Evolutionary conservation across 2,888 invertebrate species (phyloP).

Genomic region (Mythimna loreyi): DNA sequence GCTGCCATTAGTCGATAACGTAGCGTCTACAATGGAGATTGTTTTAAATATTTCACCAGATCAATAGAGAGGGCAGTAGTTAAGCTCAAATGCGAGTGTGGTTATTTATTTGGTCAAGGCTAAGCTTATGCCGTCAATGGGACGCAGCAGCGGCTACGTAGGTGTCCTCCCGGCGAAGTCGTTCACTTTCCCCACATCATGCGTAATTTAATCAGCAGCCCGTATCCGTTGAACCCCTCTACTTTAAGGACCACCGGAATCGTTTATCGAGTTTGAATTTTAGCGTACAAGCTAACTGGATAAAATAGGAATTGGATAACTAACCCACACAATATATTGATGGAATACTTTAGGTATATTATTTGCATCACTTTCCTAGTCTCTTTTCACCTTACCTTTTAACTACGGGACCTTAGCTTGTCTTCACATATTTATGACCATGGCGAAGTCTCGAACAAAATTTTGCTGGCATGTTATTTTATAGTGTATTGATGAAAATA

Average conservation of each 20-base stretch:
- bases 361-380: too few relatives aligned
- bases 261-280: slow-evolving; percentile 31
- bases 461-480: too few relatives aligned
- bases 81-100: slow-evolving; percentile 10
- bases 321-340: not conserved
- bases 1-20: slow-evolving; percentile 59
- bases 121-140: slow-evolving; percentile 53
- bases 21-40: slow-evolving; percentile 49
- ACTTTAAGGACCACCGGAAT: slow-evolving; percentile 69
- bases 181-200: slow-evolving; percentile 70
- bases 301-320: not conserved
- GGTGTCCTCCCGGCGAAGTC: slow-evolving; percentile 49
- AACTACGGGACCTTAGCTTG: too few relatives aligned
- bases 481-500: too few relatives aligned
- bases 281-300: not conserved
- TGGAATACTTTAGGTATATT: not conserved
- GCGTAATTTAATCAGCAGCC: slow-evolving; percentile 84
- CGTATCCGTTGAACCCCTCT: slow-evolving; percentile 81
- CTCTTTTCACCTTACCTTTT: too few relatives aligned
- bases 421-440: too few relatives aligned
- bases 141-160: slow-evolving; percentile 37
- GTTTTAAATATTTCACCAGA: slow-evolving; percentile 47
- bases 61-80: slow-evolving; percentile 11
- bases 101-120: slow-evolving; percentile 47
- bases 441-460: too few relatives aligned